Conservation (phyloP, 92 coral and sea anemone species). For the Nematostella vectensis region DNA sequence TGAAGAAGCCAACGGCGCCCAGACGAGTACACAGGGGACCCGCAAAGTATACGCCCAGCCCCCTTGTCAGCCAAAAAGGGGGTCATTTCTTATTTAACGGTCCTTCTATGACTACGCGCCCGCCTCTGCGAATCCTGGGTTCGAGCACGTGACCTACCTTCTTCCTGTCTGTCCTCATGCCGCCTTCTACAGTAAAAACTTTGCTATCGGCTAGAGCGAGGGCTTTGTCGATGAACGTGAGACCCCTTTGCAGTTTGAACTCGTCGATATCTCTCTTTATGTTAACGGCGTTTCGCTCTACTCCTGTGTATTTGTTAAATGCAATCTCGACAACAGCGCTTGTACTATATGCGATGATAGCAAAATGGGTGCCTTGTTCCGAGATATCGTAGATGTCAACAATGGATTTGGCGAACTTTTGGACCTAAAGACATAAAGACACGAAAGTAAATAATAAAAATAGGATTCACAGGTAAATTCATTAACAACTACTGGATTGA, state of each 20-base stretch:
- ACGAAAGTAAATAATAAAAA: not conserved
- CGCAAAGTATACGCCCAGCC: too few relatives aligned
- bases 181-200: conserved; percentile 8
- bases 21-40: too few relatives aligned
- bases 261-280: conserved; percentile 21
- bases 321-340: conserved; percentile 14
- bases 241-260: conserved; percentile 3
- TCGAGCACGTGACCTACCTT: conserved; percentile 3
- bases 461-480: too few relatives aligned
- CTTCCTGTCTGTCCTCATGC: conserved; percentile 14
- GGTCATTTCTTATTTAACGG: too few relatives aligned
- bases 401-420: conserved; percentile 8
- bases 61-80: too few relatives aligned
- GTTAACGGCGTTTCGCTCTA: conserved; percentile 16
- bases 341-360: conserved; percentile 14
- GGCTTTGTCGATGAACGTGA: conserved; percentile 19
- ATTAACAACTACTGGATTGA: too few relatives aligned
- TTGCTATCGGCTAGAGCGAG: conserved; percentile 3
- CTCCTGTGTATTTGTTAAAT: conserved; percentile 26
- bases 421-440: not conserved
- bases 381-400: conserved; percentile 22
- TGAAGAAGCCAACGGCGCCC: too few relatives aligned
- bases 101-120: too few relatives aligned
- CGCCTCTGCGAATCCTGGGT: too few relatives aligned
- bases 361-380: conserved; percentile 25